Base-by-base conservation (phyloP, 2,888 invertebrate genomes). In the Ganaspis brasiliensis region DNA sequence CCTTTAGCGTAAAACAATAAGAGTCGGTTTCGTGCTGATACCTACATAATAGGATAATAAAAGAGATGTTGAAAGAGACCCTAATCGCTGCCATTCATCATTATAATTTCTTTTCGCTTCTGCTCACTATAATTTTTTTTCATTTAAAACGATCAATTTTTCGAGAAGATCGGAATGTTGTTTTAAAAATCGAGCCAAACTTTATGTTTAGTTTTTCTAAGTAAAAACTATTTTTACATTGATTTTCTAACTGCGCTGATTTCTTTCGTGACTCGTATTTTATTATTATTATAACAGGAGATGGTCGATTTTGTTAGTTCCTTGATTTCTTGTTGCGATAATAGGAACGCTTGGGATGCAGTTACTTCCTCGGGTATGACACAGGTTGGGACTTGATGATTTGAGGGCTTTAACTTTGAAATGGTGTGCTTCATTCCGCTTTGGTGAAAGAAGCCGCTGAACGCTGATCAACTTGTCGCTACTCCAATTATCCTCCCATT, bases 391-490 rank as follows among this genome's bases (percentile, higher is more conserved):
- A 52, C 52, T 52, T 52, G 52, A 52, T 52, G 52, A 52, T 52
- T 52, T 9, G 19, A 9, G 19, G 52, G 52, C 52, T 52, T 52
- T 52, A 52, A 52, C 2, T 52, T 52, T 9, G 49, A 49, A 49
- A 49, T 49, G 49, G 49, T 49, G 4, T 49, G 40, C 19, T 52
- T 52, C 52, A 52, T 52, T 52, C 52, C 52, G n/a, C 52, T 52
- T 52, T 63, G 40, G 71, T 78, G 79, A 82, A 82, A 84, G 84
- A 84, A 82, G 81, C 82, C 81, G 82, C 80, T 67, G 70, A 74
- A 78, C 81, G 85, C 85, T 87, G 85, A 87, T 88, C 87, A 86
- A 88, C 88, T 87, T 85, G 85, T 88, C 87, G 87, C 82, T 84
- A 82, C 85, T 87, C 85, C 86, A 87, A 87, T 87, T 88, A 87